Evolutionary conservation across 2,888 invertebrate genomes (phyloP).

Genomic region (Drosophila mimetica): DNA sequence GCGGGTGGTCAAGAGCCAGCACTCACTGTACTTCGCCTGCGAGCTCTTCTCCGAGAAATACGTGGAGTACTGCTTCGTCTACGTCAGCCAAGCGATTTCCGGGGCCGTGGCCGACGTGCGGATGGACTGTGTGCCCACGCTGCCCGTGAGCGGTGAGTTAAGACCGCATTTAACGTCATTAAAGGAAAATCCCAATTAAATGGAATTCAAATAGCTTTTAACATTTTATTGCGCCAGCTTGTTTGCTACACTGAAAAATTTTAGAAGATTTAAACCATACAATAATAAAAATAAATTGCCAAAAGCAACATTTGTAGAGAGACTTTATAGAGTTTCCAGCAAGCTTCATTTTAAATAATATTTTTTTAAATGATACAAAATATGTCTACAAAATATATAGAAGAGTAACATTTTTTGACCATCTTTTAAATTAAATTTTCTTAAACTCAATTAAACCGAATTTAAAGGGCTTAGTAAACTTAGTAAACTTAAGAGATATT

Average conservation of each 20-base stretch:
- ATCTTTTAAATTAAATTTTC: no score
- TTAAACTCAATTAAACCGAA: no score
- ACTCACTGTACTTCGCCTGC: slow-evolving; percentile 91
- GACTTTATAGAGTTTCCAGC: no score
- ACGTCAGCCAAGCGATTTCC: slow-evolving; percentile 93
- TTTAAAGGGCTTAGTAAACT: no score
- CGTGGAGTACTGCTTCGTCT: slow-evolving; percentile 94
- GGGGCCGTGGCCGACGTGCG: slow-evolving; percentile 93
- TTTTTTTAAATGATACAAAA: no score
- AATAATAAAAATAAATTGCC: no score
- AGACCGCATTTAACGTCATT: slow-evolving; percentile 2
- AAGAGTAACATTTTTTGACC: no score
- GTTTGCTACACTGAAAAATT: neutral
- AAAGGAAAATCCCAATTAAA: slow-evolving; percentile 13
- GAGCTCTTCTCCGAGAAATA: slow-evolving; percentile 92
- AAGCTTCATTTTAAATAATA: no score
- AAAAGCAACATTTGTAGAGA: no score
- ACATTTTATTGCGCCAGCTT: neutral
- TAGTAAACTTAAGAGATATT: no score
- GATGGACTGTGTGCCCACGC: slow-evolving; percentile 93
- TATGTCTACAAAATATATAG: no score
- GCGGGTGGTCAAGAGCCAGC: slow-evolving; percentile 89
- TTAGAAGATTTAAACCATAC: neutral
- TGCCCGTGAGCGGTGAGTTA: slow-evolving; percentile 90
- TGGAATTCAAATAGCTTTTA: neutral